Base-by-base conservation (phyloP, 1,140 invertebrate genomes). In the Leptinotarsa lineolata region DNA sequence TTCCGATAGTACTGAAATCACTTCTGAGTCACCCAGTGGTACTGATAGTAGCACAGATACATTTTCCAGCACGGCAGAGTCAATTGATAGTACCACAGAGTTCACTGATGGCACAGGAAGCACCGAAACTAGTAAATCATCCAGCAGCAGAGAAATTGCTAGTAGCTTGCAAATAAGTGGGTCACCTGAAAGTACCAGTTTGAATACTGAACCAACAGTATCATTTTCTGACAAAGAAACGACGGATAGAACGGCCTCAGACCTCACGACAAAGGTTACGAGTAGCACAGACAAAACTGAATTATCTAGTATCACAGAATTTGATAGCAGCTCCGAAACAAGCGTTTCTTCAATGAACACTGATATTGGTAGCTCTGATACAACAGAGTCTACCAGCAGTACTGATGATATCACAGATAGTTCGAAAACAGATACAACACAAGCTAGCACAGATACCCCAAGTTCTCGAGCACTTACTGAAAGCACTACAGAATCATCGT, bases 351-450 rank as follows among this genome's bases (percentile, higher is more conserved):
- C 64, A 2, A 39, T 8, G 30, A 30, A 75, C 54, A 63, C 48
- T 68, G 72, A 22, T 18, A 72, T 48, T 48, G 46, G 60, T 48
- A 39, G 30, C 2, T 39, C 30, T 39, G 30, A 39, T 44, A 64
- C 64, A 12, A 72, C 72, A 44, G 77, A 59, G 46, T 73, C 67
- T 68, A 68, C 77, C 0, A 77, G 76, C 65, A 73, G 21, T 73
- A 69, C 54, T 39, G 30, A 39, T 11, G 30, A 39, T 11, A 11
- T 39, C 30, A 3, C 30, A 39, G 8, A 39, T 11, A 39, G 30
- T 39, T 3, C 8, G 8, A 1, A 39, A 39, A 11, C 30, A 39
- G 30, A 8, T 39, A 39, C 30, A 39, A 39, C 30, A 39, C 30
- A 11, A 39, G 30, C 30, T 2, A 39, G 8, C 30, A 39, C 60